A percentile compares a stretch with the other conserved stretches of the same genome.
Evolutionary conservation across 2,888 invertebrate species (phyloP).

Genomic region (Alsophila aescularia): DNA sequence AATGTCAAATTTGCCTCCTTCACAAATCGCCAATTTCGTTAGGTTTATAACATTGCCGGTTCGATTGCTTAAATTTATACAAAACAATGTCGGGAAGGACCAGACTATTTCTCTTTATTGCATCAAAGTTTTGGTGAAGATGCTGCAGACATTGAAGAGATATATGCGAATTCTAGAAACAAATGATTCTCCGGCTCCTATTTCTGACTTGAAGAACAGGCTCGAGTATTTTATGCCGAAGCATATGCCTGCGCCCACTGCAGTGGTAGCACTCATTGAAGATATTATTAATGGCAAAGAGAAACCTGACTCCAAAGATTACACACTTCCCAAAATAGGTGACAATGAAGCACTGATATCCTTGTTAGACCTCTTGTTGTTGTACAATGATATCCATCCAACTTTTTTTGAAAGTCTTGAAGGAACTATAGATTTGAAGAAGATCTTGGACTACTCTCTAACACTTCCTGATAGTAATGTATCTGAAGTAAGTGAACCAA

Average conservation of each 20-base stretch:
- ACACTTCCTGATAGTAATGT: constrained; percentile 54
- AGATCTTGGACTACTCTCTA: constrained; percentile 66
- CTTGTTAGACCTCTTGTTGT: constrained; percentile 67
- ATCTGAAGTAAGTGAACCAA: constrained; percentile 6
- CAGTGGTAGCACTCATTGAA: constrained; percentile 64
- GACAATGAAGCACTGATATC: constrained; percentile 63
- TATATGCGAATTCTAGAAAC: constrained; percentile 81
- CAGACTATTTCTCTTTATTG: constrained; percentile 74
- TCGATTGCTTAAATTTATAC: constrained; percentile 75
- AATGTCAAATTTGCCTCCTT: constrained; percentile 69
- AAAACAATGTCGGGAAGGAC: constrained; percentile 64
- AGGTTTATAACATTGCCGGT: constrained; percentile 78
- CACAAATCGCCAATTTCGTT: constrained; percentile 82
- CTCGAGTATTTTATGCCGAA: constrained; percentile 75
- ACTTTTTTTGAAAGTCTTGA: constrained; percentile 76
- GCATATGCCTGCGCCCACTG: constrained; percentile 69
- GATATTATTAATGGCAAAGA: constrained; percentile 52
- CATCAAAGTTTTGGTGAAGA: constrained; percentile 80
- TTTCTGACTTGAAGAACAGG: constrained; percentile 65
- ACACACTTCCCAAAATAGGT: constrained; percentile 60
- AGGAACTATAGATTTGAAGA: constrained; percentile 72
- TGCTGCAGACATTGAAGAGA: constrained; percentile 79
- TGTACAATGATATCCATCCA: constrained; percentile 74
- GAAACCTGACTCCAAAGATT: constrained; percentile 39
- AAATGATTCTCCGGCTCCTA: constrained; percentile 52